Evolutionary conservation across 92 coral and sea anemone species (phyloP).

Genomic region (Galaxea fascicularis): DNA sequence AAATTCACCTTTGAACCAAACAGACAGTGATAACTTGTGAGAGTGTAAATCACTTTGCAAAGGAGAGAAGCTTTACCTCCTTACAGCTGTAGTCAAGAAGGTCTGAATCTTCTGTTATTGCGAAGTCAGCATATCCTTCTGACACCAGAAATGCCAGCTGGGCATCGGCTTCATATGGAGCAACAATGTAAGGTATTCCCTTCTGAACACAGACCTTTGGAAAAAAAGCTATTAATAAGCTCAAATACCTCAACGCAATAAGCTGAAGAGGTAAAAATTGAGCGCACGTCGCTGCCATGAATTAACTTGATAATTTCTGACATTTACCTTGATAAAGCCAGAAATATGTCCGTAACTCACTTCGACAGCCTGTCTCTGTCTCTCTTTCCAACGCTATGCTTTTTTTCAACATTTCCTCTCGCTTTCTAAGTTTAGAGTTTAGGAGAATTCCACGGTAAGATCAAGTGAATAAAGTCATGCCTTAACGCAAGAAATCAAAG

Average conservation of each 20-base stretch:
- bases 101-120: slow-evolving; percentile 15
- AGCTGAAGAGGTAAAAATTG: too few species aligned
- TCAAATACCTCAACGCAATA: too few species aligned
- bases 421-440: slow-evolving; percentile 3
- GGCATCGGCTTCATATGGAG: slow-evolving; percentile 1
- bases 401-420: not conserved
- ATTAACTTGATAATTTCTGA: not conserved
- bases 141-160: not conserved
- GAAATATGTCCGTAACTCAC: not conserved
- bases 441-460: not conserved
- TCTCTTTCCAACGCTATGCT: not conserved
- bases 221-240: not conserved
- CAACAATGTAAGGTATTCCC: slow-evolving; percentile 9
- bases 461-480: not conserved
- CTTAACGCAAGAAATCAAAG: not conserved
- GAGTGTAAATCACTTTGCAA: too few species aligned
- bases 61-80: not conserved
- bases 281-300: too few species aligned
- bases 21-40: too few species aligned
- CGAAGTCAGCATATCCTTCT: slow-evolving; percentile 1
- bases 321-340: not conserved
- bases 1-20: too few species aligned
- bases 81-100: not conserved
- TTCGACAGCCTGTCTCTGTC: not conserved
- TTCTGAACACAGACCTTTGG: not conserved